Percentiles rank a stretch among this genome's conserved stretches.
phyloP scores from a whole-genome alignment of 2,113 vertebrate species.

The Engystomops pustulosus region DNA sequence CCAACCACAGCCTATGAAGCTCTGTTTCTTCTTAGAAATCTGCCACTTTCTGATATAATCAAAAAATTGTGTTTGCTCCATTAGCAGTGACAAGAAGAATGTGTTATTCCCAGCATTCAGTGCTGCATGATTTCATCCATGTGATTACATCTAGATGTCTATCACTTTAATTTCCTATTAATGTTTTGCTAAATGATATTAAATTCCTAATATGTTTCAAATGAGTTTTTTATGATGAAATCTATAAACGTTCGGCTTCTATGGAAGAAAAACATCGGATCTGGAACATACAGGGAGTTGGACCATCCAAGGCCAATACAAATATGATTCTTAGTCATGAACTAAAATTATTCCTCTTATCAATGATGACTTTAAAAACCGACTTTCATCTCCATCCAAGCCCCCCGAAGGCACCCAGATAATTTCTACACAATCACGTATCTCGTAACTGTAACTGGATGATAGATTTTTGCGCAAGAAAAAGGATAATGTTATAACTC shows the following conservation, averaged over 20 bases:
- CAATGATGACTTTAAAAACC: constrained; percentile 19
- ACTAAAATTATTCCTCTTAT: constrained; percentile 20
- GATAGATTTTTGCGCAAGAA: constrained; percentile 21
- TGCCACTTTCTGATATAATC: not conserved
- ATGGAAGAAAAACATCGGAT: constrained; percentile 21
- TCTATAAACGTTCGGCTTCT: not conserved
- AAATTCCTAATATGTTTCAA: not conserved
- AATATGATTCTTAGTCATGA: constrained; percentile 33
- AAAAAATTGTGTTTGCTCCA: not conserved
- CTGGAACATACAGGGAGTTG: constrained; percentile 24
- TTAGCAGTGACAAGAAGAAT: not conserved
- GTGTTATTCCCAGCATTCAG: not conserved
- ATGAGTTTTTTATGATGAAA: not conserved
- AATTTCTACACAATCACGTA: not conserved
- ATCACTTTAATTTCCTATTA: constrained; percentile 1
- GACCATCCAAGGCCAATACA: constrained; percentile 27
- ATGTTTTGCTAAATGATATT: not conserved
- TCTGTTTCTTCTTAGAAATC: not conserved
- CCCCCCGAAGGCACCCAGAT: constrained; percentile 3
- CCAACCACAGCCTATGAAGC: not conserved
- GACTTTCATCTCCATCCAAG: constrained; percentile 31
- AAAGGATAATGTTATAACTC: constrained; percentile 34
- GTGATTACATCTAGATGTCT: not conserved
- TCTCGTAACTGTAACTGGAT: not conserved
- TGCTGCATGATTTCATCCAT: not conserved